Conservation (phyloP, 2,113 vertebrate species). For the Toxotes jaculatrix region DNA sequence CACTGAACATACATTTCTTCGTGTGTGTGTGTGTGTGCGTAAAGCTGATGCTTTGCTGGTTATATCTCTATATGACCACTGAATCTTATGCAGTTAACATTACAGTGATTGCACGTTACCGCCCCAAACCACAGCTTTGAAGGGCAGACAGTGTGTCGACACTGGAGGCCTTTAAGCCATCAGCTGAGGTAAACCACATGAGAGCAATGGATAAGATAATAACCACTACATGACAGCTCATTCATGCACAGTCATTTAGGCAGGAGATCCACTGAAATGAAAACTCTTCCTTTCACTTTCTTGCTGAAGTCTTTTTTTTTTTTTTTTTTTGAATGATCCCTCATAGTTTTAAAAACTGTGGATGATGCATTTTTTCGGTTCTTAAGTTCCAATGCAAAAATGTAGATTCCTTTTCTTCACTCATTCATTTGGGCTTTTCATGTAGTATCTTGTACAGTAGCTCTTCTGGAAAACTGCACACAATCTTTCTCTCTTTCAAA, state of each 20-base stretch:
- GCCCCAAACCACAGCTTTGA: conserved; percentile 13
- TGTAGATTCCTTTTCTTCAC: background rate
- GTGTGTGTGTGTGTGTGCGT: background rate
- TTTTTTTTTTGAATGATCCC: background rate
- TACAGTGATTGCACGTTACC: background rate
- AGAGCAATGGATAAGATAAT: background rate
- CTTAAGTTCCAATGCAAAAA: background rate
- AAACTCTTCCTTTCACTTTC: background rate
- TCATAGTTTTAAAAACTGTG: background rate
- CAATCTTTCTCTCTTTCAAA: no score
- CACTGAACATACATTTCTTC: background rate
- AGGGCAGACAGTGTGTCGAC: conserved; percentile 6
- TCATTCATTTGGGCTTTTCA: background rate
- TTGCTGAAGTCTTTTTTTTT: background rate
- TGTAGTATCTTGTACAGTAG: background rate
- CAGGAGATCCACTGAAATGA: background rate
- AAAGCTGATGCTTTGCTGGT: background rate
- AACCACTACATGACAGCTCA: background rate
- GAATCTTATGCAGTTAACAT: conserved; percentile 10
- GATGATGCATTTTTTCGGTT: background rate
- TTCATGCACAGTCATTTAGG: background rate
- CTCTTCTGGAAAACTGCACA: background rate
- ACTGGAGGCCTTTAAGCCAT: background rate
- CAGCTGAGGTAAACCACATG: conserved; percentile 6
- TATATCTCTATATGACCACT: background rate